Conservation (phyloP, 1,140 invertebrate species). For the Dinothrombium tinctorium region DNA sequence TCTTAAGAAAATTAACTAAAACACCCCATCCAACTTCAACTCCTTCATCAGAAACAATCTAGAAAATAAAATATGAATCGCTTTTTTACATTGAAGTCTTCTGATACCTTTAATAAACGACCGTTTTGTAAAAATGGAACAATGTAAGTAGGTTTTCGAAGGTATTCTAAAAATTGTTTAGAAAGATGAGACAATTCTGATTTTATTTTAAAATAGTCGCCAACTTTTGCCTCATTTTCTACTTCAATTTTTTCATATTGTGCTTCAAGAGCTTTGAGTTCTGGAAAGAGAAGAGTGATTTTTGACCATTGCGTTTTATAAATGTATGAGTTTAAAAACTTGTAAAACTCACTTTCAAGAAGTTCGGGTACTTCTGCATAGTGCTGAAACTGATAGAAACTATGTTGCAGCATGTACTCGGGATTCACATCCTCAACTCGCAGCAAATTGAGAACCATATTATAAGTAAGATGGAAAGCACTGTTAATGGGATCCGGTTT, state of each 20-base stretch:
- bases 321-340: no score
- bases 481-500: slow-evolving; percentile 83
- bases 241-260: slow-evolving; percentile 30
- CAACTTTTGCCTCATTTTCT: slow-evolving; percentile 43
- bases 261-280: slow-evolving; percentile 42
- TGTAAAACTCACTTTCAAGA: slow-evolving; percentile 42
- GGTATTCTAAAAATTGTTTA: slow-evolving; percentile 43
- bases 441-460: slow-evolving; percentile 94
- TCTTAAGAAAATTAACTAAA: slow-evolving; percentile 63
- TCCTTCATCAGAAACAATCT: slow-evolving; percentile 52
- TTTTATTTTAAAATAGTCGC: slow-evolving; percentile 57
- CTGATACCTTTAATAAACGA: slow-evolving; percentile 54
- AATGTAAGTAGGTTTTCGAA: slow-evolving; percentile 65
- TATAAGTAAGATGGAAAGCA: slow-evolving; percentile 96
- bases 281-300: no score
- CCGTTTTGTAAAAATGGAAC: slow-evolving; percentile 84
- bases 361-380: slow-evolving; percentile 75
- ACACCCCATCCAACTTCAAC: slow-evolving; percentile 89
- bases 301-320: no score
- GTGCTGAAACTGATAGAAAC: slow-evolving; percentile 98
- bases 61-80: slow-evolving; percentile 5
- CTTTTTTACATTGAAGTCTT: slow-evolving; percentile 1
- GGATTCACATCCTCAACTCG: slow-evolving; percentile 97
- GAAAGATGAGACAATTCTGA: slow-evolving; percentile 49
- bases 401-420: slow-evolving; percentile 94